Evolutionary conservation across 1,140 invertebrate species (phyloP).

Genomic region (Pantala flavescens): DNA sequence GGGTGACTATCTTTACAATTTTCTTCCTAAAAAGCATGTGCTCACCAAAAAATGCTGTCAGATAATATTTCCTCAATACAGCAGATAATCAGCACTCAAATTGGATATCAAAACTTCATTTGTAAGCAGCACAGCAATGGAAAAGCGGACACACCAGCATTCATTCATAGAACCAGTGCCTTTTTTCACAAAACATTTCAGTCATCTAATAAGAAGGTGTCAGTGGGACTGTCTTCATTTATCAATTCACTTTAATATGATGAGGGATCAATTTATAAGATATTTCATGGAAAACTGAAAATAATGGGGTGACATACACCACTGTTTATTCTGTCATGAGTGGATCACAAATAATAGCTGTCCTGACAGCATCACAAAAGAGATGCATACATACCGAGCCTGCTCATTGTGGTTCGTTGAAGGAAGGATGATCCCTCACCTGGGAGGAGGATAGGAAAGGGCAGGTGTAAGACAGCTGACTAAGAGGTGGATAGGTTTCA

Average conservation of each 20-base stretch:
- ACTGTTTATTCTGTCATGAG: not conserved
- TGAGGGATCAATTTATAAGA: not conserved
- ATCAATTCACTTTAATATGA: not conserved
- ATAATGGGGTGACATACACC: not conserved
- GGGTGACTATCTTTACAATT: not conserved
- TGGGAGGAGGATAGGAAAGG: not conserved
- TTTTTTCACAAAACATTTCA: not conserved
- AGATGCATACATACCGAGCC: not conserved
- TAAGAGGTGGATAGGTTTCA: not conserved
- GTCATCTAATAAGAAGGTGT: not conserved
- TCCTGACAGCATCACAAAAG: slow-evolving; percentile 4
- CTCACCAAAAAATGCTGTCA: not conserved
- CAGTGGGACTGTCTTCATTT: not conserved
- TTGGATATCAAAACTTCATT: not conserved
- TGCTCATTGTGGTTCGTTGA: not conserved
- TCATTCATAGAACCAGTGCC: not conserved
- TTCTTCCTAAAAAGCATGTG: not conserved
- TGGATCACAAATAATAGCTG: not conserved
- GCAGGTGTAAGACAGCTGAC: not conserved
- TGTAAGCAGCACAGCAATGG: not conserved
- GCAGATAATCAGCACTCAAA: not conserved
- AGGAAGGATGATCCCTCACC: slow-evolving; percentile 3
- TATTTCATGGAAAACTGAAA: not conserved
- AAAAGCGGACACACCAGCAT: not conserved
- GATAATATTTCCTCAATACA: not conserved